Percentiles rank a stretch among this genome's conserved stretches.
These are phyloP conservation scores for Tiaroga cobitis DNA, from an alignment of 2,797 vertebrate genomes.

Conservation along the genomic window DNA sequence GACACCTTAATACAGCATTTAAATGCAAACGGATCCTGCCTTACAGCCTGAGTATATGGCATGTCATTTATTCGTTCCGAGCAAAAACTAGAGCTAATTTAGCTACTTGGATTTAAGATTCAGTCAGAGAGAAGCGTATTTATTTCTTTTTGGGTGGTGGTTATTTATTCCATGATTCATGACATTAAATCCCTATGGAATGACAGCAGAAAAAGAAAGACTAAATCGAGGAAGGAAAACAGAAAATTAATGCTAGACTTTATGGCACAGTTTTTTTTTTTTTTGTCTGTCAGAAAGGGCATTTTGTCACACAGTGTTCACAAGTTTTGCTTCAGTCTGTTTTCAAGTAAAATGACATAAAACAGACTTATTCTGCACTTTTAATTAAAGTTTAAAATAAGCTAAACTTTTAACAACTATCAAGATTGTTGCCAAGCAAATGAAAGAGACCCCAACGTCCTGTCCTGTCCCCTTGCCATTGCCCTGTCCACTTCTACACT, in stretches of 20 bases:
- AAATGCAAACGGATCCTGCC: constrained; percentile 13
- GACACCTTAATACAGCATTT: constrained; percentile 28
- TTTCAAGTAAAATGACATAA: neutral
- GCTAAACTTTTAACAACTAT: constrained; percentile 59
- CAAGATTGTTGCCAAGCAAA: constrained; percentile 45
- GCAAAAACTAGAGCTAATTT: constrained; percentile 11
- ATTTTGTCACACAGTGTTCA: constrained; percentile 37
- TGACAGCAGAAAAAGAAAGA: constrained; percentile 16
- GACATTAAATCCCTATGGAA: constrained; percentile 10
- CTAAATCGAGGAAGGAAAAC: neutral
- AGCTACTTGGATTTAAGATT: constrained; percentile 23
- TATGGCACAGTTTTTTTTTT: neutral
- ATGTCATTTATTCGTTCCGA: constrained; percentile 6
- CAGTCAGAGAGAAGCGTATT: constrained; percentile 9
- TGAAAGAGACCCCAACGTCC: constrained; percentile 48
- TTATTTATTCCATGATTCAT: constrained; percentile 25
- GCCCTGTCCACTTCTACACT: constrained; percentile 52
- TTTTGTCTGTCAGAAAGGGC: neutral
- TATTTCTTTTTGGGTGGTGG: neutral
- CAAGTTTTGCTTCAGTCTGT: constrained; percentile 44
- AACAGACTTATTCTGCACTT: neutral
- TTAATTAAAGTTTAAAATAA: constrained; percentile 53
- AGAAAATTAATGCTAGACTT: constrained; percentile 13
- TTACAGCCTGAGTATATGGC: constrained; percentile 16
- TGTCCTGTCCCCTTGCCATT: constrained; percentile 32